phyloP scores from a whole-genome alignment of 2,113 vertebrate genomes.

The Lampris megalopsis region DNA sequence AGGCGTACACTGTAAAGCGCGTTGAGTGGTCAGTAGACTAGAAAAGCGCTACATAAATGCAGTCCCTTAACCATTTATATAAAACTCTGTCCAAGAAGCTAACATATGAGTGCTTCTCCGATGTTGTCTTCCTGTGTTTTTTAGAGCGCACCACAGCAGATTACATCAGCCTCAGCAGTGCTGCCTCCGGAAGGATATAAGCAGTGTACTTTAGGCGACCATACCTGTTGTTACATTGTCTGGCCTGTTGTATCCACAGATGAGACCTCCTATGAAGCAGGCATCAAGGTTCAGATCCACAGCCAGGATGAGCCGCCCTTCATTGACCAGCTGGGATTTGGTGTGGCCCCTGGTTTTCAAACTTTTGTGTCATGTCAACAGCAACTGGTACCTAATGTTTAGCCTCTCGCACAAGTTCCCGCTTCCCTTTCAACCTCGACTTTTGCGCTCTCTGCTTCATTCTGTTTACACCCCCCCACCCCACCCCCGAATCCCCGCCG shows the following conservation, averaged over 20 bases:
- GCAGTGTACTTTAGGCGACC: constrained; percentile 16
- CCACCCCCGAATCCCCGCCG: constrained; percentile 31
- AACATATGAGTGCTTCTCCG: constrained; percentile 10
- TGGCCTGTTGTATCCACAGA: constrained; percentile 84
- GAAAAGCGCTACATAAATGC: too few species aligned
- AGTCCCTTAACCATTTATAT: too few species aligned
- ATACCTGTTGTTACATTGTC: constrained; percentile 53
- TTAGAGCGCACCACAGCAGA: neutral
- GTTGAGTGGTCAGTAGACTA: too few species aligned
- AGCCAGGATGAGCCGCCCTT: constrained; percentile 86
- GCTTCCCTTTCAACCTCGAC: constrained; percentile 28
- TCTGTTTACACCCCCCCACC: constrained; percentile 54
- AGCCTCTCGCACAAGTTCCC: constrained; percentile 43
- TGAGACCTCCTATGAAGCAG: constrained; percentile 89
- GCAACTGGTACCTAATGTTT: constrained; percentile 83
- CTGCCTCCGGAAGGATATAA: constrained; percentile 13
- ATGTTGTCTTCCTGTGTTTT: constrained; percentile 13
- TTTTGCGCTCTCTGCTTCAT: constrained; percentile 40
- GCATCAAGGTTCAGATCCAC: constrained; percentile 89
- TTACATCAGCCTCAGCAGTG: neutral
- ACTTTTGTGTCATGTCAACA: constrained; percentile 92
- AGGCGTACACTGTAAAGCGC: too few species aligned
- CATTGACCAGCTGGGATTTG: constrained; percentile 88
- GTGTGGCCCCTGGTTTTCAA: constrained; percentile 89
- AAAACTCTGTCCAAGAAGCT: neutral